Conservation (phyloP, 2,888 invertebrate genomes). For the Spisula subtruncata region DNA sequence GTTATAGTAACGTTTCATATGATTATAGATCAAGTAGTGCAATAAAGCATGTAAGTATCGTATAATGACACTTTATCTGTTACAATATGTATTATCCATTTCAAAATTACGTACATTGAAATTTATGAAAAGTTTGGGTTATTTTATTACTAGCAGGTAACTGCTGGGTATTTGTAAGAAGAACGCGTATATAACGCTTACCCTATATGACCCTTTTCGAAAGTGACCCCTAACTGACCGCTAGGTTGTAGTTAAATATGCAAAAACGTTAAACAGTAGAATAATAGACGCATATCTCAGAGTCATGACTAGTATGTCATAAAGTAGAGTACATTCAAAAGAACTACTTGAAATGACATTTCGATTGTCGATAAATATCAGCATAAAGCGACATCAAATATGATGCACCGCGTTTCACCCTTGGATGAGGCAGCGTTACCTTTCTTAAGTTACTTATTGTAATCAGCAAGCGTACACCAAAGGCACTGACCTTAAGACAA, state of each 20-base stretch:
- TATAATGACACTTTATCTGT: too few relatives aligned
- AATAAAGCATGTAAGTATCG: too few relatives aligned
- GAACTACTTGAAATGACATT: constrained; percentile 61
- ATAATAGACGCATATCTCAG: constrained; percentile 57
- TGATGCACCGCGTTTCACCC: constrained; percentile 64
- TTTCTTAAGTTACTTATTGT: constrained; percentile 60
- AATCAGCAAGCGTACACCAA: constrained; percentile 25
- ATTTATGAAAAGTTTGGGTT: background rate
- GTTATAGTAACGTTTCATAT: too few relatives aligned
- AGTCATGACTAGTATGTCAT: constrained; percentile 63
- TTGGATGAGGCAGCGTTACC: constrained; percentile 44
- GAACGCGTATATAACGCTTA: constrained; percentile 50
- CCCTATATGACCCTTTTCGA: constrained; percentile 66
- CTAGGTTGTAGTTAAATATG: constrained; percentile 64
- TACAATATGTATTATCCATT: too few relatives aligned
- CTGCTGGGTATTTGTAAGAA: constrained; percentile 5
- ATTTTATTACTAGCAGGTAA: background rate
- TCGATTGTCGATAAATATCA: constrained; percentile 63
- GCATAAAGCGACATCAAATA: constrained; percentile 54
- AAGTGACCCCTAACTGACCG: constrained; percentile 70
- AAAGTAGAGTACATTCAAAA: constrained; percentile 59
- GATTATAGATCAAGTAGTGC: too few relatives aligned
- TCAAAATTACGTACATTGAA: background rate
- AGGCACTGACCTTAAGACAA: constrained; percentile 38
- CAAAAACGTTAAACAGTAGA: constrained; percentile 66